These are phyloP conservation scores for Ophiothrix spiculata DNA, from an alignment of 35 echinoderm and acorn worm genomes.

Conservation along the genomic window DNA sequence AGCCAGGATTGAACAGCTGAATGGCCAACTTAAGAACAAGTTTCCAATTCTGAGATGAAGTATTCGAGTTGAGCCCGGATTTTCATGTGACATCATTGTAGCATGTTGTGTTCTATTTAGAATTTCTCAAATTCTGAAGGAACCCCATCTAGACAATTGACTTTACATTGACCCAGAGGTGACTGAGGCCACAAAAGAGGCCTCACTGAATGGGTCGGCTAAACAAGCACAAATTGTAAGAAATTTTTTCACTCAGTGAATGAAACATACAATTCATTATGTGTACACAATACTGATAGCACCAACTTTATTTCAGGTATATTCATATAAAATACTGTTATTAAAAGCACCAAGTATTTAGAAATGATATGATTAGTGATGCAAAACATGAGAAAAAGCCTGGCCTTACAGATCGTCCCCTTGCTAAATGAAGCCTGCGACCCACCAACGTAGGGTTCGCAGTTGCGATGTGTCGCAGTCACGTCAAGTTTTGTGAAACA, in stretches of 20 bases:
- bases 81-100: neutral
- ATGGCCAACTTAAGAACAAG: neutral
- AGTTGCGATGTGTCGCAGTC: too few relatives aligned
- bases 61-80: neutral
- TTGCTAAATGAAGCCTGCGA: too few relatives aligned
- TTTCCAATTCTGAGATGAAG: neutral
- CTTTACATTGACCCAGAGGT: neutral
- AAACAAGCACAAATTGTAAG: neutral
- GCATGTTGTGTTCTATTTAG: neutral
- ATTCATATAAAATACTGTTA: too few relatives aligned
- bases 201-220: neutral
- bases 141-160: neutral
- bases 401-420: too few relatives aligned
- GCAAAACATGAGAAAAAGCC: too few relatives aligned
- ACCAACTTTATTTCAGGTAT: too few relatives aligned
- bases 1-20: neutral
- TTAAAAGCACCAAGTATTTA: too few relatives aligned
- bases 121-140: neutral
- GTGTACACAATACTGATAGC: too few relatives aligned
- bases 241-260: neutral
- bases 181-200: neutral
- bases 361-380: too few relatives aligned
- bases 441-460: too few relatives aligned
- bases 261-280: too few relatives aligned
- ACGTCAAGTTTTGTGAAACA: too few relatives aligned